A percentile compares a stretch with the other conserved stretches of the same genome.
These are phyloP conservation scores for Drosophila nigricruria DNA, from an alignment of 2,888 invertebrate genomes.

Conservation along the genomic window DNA sequence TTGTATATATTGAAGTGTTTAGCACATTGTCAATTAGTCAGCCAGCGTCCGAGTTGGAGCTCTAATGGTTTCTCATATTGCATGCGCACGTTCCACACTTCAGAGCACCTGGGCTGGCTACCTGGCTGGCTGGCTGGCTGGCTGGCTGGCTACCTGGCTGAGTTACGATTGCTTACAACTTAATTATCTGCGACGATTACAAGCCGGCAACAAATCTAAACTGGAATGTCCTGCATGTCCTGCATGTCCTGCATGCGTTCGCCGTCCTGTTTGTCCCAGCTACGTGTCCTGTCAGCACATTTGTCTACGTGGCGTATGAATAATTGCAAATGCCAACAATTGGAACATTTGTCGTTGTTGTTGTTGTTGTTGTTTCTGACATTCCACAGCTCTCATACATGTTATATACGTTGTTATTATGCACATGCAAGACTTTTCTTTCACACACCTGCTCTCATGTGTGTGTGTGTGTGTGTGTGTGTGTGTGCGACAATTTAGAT, in stretches of 20 bases:
- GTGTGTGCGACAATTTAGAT: conserved; percentile 66
- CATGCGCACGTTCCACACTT: conserved; percentile 16
- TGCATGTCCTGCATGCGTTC: conserved; percentile 24
- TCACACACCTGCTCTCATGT: conserved; percentile 22
- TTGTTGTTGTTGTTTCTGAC: conserved; percentile 25
- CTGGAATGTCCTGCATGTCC: conserved; percentile 74
- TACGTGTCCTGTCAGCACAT: conserved; percentile 75
- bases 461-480: conserved; percentile 10
- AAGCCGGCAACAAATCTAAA: conserved; percentile 76
- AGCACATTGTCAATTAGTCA: conserved; percentile 27
- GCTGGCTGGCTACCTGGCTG: conserved; percentile 18
- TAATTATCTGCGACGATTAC: conserved; percentile 80
- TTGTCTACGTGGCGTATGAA: conserved; percentile 82
- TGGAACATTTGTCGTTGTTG: conserved; percentile 64
- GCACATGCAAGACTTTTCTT: conserved; percentile 45
- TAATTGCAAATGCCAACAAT: conserved; percentile 80
- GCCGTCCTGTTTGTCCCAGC: conserved; percentile 32
- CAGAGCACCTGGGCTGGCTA: conserved; percentile 25
- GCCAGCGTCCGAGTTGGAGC: conserved; percentile 10
- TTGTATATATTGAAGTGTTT: conserved; percentile 5
- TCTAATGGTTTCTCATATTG: conserved; percentile 28
- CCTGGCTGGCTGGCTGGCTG: conserved; percentile 13
- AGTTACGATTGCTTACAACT: conserved; percentile 68
- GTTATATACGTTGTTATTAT: conserved; percentile 28
- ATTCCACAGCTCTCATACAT: conserved; percentile 36